Percentiles rank a stretch among this genome's conserved stretches.
Conservation (phyloP, 2,888 invertebrate genomes). For the Protodeltote pygarga region DNA sequence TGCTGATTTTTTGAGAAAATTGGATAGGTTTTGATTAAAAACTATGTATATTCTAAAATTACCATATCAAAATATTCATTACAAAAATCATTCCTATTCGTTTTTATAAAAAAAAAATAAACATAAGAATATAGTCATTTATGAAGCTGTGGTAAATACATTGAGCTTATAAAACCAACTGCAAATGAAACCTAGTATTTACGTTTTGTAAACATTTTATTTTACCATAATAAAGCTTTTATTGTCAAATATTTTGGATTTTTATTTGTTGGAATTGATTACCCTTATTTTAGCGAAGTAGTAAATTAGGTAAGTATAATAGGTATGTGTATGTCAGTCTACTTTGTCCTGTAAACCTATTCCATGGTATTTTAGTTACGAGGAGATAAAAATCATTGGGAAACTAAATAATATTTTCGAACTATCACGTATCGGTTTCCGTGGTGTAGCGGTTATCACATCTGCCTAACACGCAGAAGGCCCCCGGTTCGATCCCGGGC, state of each 20-base stretch:
- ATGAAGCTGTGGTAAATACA: slow-evolving; percentile 11
- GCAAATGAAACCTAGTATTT: slow-evolving; percentile 35
- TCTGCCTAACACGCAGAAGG: slow-evolving; percentile 97
- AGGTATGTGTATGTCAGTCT: too few relatives aligned
- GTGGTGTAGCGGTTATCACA: slow-evolving; percentile 97
- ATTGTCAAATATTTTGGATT: slow-evolving; percentile 13
- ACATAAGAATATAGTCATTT: slow-evolving; percentile 4
- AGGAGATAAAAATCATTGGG: too few relatives aligned
- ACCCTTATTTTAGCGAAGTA: neutral
- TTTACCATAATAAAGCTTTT: slow-evolving; percentile 49
- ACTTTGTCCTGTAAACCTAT: too few relatives aligned
- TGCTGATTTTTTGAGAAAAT: too few relatives aligned
- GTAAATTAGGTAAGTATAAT: too few relatives aligned
- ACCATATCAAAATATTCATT: slow-evolving; percentile 24
- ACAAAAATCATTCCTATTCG: slow-evolving; percentile 29
- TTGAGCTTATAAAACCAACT: slow-evolving; percentile 41
- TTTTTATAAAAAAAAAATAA: slow-evolving; percentile 7
- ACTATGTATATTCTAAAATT: slow-evolving; percentile 9
- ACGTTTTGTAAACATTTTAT: slow-evolving; percentile 41
- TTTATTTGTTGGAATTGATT: neutral
- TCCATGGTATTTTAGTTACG: too few relatives aligned
- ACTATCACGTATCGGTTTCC: slow-evolving; percentile 91
- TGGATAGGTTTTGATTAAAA: slow-evolving; percentile 1
- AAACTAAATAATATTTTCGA: too few relatives aligned
- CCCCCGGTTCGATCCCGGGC: slow-evolving; percentile 96